Evolutionary conservation across 2,113 vertebrate species (phyloP), one percentile per base, ranked within the genome.

Genomic region (Sigmodon hispidus): DNA sequence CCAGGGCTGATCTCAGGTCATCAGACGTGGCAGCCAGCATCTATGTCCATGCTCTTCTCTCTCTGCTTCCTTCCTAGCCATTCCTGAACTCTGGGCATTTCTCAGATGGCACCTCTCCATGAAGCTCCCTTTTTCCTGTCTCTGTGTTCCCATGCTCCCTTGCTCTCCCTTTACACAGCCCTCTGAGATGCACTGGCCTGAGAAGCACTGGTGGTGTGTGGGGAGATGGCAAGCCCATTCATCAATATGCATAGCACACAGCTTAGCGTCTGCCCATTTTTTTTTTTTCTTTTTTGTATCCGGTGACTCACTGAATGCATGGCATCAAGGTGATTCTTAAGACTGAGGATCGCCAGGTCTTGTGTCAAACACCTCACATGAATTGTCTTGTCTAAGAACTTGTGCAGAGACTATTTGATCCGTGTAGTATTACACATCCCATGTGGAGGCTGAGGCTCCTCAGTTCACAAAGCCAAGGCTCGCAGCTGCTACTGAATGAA

Each of bases 351-450:
- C 61, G 31, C 15, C 2, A 50, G 45, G 34, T 36, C 57, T 29
- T 22, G 40, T 3, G 73, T 70, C 21, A 17, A 26, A 45, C n/a
- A n/a, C 21, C 67, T 88, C 4, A 0, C 9, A 2, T 19, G 48
- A 52, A n/a, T 48, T 50, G n/a, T 80, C 50, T 72, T 6, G 10
- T 70, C 67, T 48, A 76, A 79, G 22, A 77, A 48, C 48, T 45
- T 17, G 24, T 29, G 8, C 12, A 26, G 34, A 22, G 19, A 45
- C 43, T 24, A 6, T 92, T 94, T 86, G 48, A 29, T 24, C 9
- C 3, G 0, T 7, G 40, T 10, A 6, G 21, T 10, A 3, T 22
- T 8, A 9, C 22, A 9, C 13, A 11, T 36, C 34, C 36, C 8
- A 7, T 19, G 9, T 67, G 50, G 34, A 76, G 84, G 36, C 72